Conservation (phyloP, 2,797 vertebrate species). For the Loriculus beryllinus region DNA sequence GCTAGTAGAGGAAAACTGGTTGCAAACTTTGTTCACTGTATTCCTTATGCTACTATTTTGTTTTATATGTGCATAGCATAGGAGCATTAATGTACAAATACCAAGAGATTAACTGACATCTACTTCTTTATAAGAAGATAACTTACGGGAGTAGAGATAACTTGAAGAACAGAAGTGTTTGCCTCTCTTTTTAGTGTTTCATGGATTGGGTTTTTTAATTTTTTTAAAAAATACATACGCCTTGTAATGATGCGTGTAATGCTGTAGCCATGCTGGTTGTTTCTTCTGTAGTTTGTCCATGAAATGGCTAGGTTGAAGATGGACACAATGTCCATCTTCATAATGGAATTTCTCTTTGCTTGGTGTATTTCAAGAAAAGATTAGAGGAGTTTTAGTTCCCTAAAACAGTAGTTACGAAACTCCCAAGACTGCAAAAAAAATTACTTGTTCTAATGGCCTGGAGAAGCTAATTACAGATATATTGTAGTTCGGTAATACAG, state of each 20-base stretch:
- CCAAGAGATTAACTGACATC: background rate
- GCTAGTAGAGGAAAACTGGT: background rate
- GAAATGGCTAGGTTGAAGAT: conserved; percentile 8
- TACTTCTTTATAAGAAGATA: background rate
- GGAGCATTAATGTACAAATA: background rate
- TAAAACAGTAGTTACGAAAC: background rate
- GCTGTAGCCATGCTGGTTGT: background rate
- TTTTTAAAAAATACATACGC: background rate
- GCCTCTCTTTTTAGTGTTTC: background rate
- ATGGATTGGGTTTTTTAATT: background rate
- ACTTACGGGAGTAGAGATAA: background rate
- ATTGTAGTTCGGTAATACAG: background rate
- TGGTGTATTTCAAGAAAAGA: background rate
- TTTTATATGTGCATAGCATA: background rate
- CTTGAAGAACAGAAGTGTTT: background rate
- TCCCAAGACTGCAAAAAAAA: background rate
- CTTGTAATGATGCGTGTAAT: background rate
- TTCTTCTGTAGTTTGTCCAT: conserved; percentile 13
- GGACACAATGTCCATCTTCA: background rate
- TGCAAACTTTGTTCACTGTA: background rate
- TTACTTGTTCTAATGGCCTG: background rate
- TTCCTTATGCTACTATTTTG: background rate
- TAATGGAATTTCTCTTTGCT: background rate
- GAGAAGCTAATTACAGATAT: background rate
- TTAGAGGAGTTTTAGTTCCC: background rate